Evolutionary conservation across 2,888 invertebrate genomes (phyloP), one percentile per base, ranked within the genome.

Genomic region (Sepiola atlantica): DNA sequence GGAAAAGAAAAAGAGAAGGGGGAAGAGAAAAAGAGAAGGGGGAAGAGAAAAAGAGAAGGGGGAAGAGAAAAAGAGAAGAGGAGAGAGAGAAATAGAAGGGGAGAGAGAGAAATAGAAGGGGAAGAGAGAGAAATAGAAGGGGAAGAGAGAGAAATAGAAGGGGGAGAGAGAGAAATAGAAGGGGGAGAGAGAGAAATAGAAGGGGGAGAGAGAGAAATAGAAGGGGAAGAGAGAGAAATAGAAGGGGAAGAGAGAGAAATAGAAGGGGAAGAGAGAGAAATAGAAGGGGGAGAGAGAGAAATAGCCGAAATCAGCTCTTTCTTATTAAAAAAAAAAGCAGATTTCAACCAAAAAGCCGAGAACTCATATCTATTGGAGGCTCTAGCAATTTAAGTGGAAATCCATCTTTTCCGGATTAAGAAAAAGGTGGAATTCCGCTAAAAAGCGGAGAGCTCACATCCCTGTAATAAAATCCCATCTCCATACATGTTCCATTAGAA

Each of bases 201-300:
- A 32, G 8, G 21, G 4, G 3, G 32, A 14, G 35, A 35, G 28
- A 21, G 28, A 32, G n/a, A n/a, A 93, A 35, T 55, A 55, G 90
- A 45, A 90, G 28, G n/a, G 28, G 55, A 54, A 93, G 45, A 61
- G 77, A 1, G 10, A 77, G 61, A 35, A 57, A 92, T 32, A 92
- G 54, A n/a, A 35, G 28, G 90, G 91, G 21, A 20, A 28, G 77
- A 24, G 94, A 94, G 20, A 24, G 94, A 93, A 94, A 95, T 96
- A 94, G 95, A 96, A 94, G n/a, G n/a, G 94, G 95, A 32, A 94
- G 94, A 90, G 95, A 14, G 20, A 57, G 57, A 57, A 18, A 20
- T 16, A 10, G 24, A 61, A 61, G 24, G 18, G 24, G 24, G 61
- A 61, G 18, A 61, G 24, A 24, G 24, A 24, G 24, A 61, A 61